Conservation (phyloP, 2,113 vertebrate genomes). For the Ellobius talpinus region DNA sequence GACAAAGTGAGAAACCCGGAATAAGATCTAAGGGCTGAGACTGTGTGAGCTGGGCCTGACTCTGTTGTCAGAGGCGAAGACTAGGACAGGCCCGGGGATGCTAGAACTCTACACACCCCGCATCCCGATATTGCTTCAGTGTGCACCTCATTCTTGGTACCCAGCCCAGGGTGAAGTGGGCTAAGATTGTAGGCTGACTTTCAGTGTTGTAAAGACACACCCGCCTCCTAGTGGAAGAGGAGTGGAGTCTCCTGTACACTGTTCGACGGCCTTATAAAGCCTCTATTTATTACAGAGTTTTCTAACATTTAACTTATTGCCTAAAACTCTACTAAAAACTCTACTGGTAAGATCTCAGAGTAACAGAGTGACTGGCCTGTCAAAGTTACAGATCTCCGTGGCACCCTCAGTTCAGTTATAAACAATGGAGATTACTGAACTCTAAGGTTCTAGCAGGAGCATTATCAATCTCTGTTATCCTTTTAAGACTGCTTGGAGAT, state of each 20-base stretch:
- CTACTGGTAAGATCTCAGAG: background rate
- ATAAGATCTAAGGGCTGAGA: background rate
- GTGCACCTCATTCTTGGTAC: conserved; percentile 45
- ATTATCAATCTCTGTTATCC: background rate
- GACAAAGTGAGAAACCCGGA: background rate
- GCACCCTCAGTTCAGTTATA: conserved; percentile 19
- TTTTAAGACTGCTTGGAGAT: background rate
- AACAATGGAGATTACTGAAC: conserved; percentile 38
- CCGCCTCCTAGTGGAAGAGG: background rate
- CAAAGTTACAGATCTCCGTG: background rate
- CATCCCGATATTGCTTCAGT: background rate
- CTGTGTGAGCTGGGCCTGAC: background rate
- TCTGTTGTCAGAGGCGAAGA: conserved; percentile 14
- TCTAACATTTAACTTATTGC: background rate
- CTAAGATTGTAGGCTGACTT: background rate
- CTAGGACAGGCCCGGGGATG: background rate
- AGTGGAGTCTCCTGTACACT: background rate
- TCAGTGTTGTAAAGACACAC: no score
- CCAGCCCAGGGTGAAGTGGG: background rate
- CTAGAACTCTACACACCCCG: background rate
- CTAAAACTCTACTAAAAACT: background rate
- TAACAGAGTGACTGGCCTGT: background rate
- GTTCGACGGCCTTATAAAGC: background rate
- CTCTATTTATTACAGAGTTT: background rate
- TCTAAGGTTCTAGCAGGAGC: background rate